phyloP scores from a whole-genome alignment of 2,888 invertebrate species.

The Calameuta idolon region DNA sequence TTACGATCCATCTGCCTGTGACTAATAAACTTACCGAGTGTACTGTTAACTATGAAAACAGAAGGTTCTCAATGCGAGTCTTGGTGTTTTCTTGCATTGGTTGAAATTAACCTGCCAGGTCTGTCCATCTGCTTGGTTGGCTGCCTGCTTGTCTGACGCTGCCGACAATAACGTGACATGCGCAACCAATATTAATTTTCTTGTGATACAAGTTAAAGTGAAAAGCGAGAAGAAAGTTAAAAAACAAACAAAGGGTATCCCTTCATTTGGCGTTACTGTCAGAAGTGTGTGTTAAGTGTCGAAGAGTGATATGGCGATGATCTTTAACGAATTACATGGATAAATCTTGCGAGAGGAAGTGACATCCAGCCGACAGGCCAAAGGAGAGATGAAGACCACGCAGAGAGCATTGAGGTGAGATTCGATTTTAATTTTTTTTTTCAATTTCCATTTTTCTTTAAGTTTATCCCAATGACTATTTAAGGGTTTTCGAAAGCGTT shows the following conservation, averaged over 20 bases:
- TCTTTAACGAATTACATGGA: constrained; percentile 30
- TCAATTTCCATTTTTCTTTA: neutral
- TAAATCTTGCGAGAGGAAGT: constrained; percentile 28
- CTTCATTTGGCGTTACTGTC: neutral
- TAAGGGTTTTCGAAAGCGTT: neutral
- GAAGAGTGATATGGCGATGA: neutral
- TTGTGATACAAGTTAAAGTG: neutral
- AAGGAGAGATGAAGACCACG: constrained; percentile 45
- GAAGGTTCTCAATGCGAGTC: neutral
- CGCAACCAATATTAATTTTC: neutral
- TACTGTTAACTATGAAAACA: neutral
- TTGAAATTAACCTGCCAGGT: neutral
- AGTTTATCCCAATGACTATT: neutral
- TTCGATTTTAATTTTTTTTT: neutral
- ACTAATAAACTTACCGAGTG: neutral
- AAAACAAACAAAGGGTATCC: neutral
- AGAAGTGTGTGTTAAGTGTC: neutral
- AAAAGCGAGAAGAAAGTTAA: neutral
- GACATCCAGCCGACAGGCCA: neutral
- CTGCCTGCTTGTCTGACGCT: neutral
- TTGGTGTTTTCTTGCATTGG: neutral
- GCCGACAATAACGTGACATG: neutral
- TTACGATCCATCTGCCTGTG: neutral
- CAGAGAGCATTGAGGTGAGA: constrained; percentile 45
- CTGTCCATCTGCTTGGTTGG: neutral